phyloP scores from a whole-genome alignment of 2,888 invertebrate genomes.

The Toxonevra muliebris region DNA sequence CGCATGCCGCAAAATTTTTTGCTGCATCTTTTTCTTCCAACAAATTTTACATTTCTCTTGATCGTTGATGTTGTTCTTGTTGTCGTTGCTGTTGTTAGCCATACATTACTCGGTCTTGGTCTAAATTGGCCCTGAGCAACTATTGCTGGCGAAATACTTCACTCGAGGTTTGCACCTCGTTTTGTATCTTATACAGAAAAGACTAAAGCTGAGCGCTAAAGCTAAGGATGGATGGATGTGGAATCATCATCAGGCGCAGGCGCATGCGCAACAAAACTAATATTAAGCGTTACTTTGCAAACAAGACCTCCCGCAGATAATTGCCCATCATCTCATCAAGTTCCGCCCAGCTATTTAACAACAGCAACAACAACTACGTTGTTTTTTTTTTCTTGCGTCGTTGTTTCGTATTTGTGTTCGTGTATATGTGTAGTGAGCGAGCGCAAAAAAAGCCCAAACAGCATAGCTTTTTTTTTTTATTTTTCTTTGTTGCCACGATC shows the following conservation, averaged over 20 bases:
- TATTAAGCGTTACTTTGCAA: constrained; percentile 4
- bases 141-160: constrained; percentile 7
- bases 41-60: not conserved
- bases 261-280: constrained; percentile 1
- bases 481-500: constrained; percentile 19
- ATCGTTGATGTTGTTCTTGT: not conserved
- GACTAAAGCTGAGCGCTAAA: too few species aligned
- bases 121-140: constrained; percentile 8
- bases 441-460: not conserved
- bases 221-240: too few species aligned
- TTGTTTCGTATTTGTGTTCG: not conserved
- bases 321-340: constrained; percentile 62
- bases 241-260: not conserved
- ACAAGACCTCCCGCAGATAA: constrained; percentile 62
- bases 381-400: constrained; percentile 20
- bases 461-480: not conserved
- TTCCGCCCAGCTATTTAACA: constrained; percentile 62
- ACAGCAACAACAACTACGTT: constrained; percentile 37
- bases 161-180: constrained; percentile 10
- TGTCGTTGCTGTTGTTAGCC: not conserved
- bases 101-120: not conserved
- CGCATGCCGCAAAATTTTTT: constrained; percentile 5
- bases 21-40: not conserved
- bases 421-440: not conserved
- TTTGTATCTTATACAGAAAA: not conserved